Conservation (phyloP, 1,140 invertebrate species). For the Ceratina calcarata region DNA sequence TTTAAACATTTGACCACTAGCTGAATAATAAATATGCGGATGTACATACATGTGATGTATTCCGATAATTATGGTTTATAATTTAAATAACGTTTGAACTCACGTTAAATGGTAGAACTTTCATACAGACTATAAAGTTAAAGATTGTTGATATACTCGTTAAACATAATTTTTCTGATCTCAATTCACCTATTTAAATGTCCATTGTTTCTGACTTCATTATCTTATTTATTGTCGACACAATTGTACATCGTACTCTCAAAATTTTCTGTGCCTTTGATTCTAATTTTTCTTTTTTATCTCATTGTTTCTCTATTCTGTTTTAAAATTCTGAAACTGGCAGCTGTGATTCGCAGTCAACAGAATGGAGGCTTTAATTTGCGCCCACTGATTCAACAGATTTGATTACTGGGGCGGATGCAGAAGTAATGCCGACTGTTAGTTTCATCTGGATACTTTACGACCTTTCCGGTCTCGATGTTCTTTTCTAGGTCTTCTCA, state of each 20-base stretch:
- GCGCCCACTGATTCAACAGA: conserved; percentile 68
- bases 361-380: conserved; percentile 68
- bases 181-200: too few species aligned
- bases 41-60: background rate
- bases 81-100: too few species aligned
- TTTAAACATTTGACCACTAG: background rate
- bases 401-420: conserved; percentile 74
- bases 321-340: too few species aligned
- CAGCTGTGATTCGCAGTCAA: conserved; percentile 28
- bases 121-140: too few species aligned
- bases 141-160: too few species aligned
- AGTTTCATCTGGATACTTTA: conserved; percentile 45
- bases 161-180: too few species aligned
- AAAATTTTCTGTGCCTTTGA: background rate
- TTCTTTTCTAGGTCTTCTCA: background rate
- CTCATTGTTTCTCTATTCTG: too few species aligned
- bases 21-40: background rate
- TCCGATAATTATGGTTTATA: background rate
- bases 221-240: too few species aligned
- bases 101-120: too few species aligned
- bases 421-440: conserved; percentile 70
- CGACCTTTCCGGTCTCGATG: conserved; percentile 5
- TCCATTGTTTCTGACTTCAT: too few species aligned
- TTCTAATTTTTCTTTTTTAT: background rate
- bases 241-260: too few species aligned